These are phyloP conservation scores for Euwallacea fornicatus DNA, from an alignment of 1,140 invertebrate species.

Conservation along the genomic window DNA sequence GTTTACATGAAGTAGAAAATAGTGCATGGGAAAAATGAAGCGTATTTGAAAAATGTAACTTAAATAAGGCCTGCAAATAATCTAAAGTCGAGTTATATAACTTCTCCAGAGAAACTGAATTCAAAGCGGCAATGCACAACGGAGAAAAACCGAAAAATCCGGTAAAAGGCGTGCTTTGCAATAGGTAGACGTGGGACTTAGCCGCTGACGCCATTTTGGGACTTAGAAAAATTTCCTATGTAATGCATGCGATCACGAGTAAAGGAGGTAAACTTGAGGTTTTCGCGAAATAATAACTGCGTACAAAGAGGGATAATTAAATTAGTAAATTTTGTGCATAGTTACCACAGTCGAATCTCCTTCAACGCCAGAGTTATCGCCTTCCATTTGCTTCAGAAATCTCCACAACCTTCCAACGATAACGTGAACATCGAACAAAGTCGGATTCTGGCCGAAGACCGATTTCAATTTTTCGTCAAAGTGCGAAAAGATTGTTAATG, in stretches of 20 bases:
- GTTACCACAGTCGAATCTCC: conserved; percentile 48
- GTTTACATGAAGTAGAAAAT: too few species aligned
- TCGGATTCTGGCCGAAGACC: too few species aligned
- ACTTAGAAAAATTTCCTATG: conserved; percentile 76
- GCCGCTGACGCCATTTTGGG: conserved; percentile 80
- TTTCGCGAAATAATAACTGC: conserved; percentile 32
- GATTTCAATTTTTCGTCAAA: too few species aligned
- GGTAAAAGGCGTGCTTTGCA: conserved; percentile 33
- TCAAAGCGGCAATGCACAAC: too few species aligned
- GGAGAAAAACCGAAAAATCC: conserved; percentile 24
- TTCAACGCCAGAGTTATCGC: conserved; percentile 47
- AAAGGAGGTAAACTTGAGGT: conserved; percentile 41
- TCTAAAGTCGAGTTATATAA: too few species aligned
- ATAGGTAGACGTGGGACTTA: conserved; percentile 59
- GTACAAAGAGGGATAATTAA: conserved; percentile 38
- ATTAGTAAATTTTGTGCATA: conserved; percentile 41
- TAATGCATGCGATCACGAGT: conserved; percentile 41
- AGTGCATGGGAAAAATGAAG: too few species aligned
- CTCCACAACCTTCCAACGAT: conserved; percentile 6
- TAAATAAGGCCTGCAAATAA: too few species aligned
- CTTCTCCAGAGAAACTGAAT: too few species aligned
- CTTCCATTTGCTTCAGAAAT: conserved; percentile 46
- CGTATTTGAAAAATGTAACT: too few species aligned
- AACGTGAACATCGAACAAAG: too few species aligned
- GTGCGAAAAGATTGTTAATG: too few species aligned